Conservation (phyloP, 1,140 invertebrate species). For the Sitodiplosis mosellana region DNA sequence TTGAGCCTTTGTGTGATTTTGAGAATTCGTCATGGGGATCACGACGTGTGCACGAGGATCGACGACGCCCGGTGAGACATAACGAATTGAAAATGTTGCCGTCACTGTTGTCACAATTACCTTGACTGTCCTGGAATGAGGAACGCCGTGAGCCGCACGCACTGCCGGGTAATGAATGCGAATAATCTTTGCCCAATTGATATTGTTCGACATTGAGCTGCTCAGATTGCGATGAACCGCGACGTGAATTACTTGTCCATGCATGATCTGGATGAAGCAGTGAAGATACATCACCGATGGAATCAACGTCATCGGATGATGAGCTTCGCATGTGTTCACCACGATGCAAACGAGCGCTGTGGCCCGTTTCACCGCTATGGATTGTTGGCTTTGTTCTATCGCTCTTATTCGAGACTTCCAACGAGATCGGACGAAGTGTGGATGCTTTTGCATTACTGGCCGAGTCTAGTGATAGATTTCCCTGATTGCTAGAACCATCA, state of each 20-base stretch:
- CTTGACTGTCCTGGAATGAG: conserved; percentile 52
- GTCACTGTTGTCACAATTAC: conserved; percentile 26
- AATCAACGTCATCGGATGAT: conserved; percentile 51
- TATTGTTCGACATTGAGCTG: conserved; percentile 69
- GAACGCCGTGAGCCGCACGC: conserved; percentile 56
- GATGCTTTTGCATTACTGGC: conserved; percentile 50
- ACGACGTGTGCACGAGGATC: conserved; percentile 56
- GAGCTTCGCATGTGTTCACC: conserved; percentile 48
- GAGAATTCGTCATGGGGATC: conserved; percentile 61
- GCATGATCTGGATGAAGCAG: conserved; percentile 70
- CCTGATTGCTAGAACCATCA: conserved; percentile 32
- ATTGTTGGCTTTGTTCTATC: conserved; percentile 22
- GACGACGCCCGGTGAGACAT: conserved; percentile 45
- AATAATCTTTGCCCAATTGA: conserved; percentile 67
- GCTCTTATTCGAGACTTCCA: too few relatives aligned
- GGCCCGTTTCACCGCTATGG: conserved; percentile 22
- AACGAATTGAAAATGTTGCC: conserved; percentile 30
- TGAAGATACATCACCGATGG: conserved; percentile 47
- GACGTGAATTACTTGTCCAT: conserved; percentile 49
- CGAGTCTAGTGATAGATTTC: conserved; percentile 46
- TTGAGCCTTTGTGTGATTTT: conserved; percentile 54
- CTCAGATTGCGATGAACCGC: conserved; percentile 69
- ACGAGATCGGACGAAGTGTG: too few relatives aligned
- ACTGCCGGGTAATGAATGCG: conserved; percentile 61
- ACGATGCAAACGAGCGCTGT: conserved; percentile 32